A percentile compares a stretch with the other conserved stretches of the same genome.
Evolutionary conservation across 2,113 vertebrate species (phyloP).

Genomic region (Paramormyrops kingsleyae): DNA sequence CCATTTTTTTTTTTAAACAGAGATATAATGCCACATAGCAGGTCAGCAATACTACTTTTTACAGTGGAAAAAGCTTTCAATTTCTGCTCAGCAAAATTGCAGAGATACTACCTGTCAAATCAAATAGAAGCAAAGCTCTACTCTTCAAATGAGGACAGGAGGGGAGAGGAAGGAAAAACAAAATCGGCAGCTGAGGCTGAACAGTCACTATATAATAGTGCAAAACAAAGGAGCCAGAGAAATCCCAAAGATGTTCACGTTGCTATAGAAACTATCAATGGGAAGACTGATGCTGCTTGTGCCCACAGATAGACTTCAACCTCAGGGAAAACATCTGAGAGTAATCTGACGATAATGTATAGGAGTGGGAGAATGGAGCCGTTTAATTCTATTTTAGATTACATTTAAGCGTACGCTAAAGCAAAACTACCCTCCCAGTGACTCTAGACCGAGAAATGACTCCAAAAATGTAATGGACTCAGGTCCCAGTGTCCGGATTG

Average conservation of each 20-base stretch:
- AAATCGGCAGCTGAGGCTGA: not conserved
- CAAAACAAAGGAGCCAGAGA: not conserved
- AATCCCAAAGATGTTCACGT: not conserved
- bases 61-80: not conserved
- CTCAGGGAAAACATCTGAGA: not conserved
- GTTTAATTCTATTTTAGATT: not conserved
- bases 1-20: not conserved
- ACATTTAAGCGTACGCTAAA: not conserved
- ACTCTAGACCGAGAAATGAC: not conserved
- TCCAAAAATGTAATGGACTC: not conserved
- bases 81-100: not conserved
- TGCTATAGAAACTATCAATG: conserved; percentile 14
- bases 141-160: not conserved
- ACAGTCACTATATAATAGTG: not conserved
- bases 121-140: not conserved
- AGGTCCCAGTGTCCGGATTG: not conserved
- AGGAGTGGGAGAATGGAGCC: not conserved
- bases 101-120: not conserved
- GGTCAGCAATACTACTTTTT: not conserved
- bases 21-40: not conserved
- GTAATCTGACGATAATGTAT: not conserved
- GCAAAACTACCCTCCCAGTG: not conserved
- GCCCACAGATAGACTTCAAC: not conserved
- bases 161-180: not conserved
- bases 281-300: not conserved